Conservation (phyloP, 1,140 invertebrate genomes). For the Drosophila pachea region DNA sequence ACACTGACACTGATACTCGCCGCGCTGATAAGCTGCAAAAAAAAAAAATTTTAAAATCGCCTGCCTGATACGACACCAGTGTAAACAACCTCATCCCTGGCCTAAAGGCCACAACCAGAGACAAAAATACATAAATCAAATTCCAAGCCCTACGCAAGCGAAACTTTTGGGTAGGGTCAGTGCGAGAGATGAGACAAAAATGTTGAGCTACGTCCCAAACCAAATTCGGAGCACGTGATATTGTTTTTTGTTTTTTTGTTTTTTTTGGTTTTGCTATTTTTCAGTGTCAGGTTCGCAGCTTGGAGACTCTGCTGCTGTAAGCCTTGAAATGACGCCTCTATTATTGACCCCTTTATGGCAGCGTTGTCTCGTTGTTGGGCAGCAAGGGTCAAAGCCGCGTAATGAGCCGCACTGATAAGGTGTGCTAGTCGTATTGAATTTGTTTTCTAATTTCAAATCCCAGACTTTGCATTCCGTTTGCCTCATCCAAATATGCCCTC, state of each 20-base stretch:
- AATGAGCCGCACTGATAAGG: slow-evolving; percentile 54
- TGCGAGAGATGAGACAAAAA: background rate
- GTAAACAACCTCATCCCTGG: slow-evolving; percentile 62
- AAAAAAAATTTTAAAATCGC: slow-evolving; percentile 46
- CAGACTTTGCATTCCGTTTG: slow-evolving; percentile 29
- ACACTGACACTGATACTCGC: slow-evolving; percentile 46
- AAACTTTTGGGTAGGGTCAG: slow-evolving; percentile 44
- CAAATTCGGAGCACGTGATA: slow-evolving; percentile 47
- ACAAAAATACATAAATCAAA: background rate
- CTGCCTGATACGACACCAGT: slow-evolving; percentile 45
- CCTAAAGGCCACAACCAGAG: slow-evolving; percentile 26
- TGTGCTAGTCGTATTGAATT: slow-evolving; percentile 54
- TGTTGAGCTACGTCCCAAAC: background rate
- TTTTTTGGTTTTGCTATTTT: slow-evolving; percentile 18
- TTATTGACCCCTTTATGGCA: slow-evolving; percentile 55
- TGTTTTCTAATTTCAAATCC: slow-evolving; percentile 55
- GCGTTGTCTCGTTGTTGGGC: slow-evolving; percentile 15
- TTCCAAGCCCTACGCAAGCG: background rate
- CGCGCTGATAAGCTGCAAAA: slow-evolving; percentile 53
- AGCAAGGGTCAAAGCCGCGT: slow-evolving; percentile 61
- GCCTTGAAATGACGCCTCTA: slow-evolving; percentile 37
- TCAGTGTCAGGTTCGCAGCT: slow-evolving; percentile 66
- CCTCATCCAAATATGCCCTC: background rate
- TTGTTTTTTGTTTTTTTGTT: slow-evolving; percentile 13
- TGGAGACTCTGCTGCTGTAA: slow-evolving; percentile 11